Evolutionary conservation across 1,140 invertebrate genomes (phyloP), one percentile per base, ranked within the genome.

Genomic region (Cyrtorhinus lividipennis): DNA sequence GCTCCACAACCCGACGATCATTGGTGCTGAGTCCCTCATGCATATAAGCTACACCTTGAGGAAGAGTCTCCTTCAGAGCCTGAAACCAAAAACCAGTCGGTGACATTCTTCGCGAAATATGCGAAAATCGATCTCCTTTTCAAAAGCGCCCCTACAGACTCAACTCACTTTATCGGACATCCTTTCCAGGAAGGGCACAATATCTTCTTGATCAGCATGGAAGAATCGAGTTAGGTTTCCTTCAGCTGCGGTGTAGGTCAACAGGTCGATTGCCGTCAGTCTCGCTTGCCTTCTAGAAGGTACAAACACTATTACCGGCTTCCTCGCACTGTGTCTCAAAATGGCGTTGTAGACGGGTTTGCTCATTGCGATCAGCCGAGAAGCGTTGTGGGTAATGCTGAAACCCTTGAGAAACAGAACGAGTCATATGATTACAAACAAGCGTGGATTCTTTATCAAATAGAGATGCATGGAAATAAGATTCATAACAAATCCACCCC

Each of bases 311-410:
- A 97, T 86, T 0, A 87, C 90, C 0, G 97, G 95, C 71, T 92
- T 92, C 66, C 86, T 83, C 0, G 87, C 82, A 59, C 91, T 91
- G 70, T 95, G 83, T 46, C 90, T 83, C 1, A 88, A 67, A n/a
- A 99, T 90, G 0, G 92, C 85, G 72, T 96, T 94, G 74, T 98
- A 99, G 0, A 93, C 87, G 0, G 96, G 96, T 72, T 97, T 97
- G 0, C 90, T 87, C 97, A 99, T 99, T 0, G 95, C 92, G 1
- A 95, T 85, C 1, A 99, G 79, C 24, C 97, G 80, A 0, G 95
- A 94, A 1, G 89, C 89, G 72, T 96, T 97, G 75, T 99, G 95
- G 0, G 92, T 95, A 13, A 98, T 91, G 76, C 98, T 99, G 72
- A 97, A 93, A 12, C 95, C 94, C 79, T 90, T 10, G 10, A 22